Evolutionary conservation across 1,140 invertebrate species (phyloP).

Genomic region (Drosophila kohkoa): DNA sequence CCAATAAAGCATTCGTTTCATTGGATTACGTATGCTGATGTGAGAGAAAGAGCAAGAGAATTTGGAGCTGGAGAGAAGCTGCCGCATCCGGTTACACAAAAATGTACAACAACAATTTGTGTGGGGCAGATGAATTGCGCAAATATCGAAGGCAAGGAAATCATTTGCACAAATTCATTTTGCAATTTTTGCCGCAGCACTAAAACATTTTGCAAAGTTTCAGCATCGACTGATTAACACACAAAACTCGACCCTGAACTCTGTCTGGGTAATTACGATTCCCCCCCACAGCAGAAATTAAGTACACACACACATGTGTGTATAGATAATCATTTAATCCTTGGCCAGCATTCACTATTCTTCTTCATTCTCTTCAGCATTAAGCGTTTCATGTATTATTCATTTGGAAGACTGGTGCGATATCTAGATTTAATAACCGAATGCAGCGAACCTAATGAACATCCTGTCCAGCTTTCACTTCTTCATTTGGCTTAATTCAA

Average conservation of each 20-base stretch:
- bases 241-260: background rate
- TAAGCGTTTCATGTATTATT: constrained; percentile 78
- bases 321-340: constrained; percentile 80
- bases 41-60: background rate
- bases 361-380: constrained; percentile 10
- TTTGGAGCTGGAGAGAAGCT: background rate
- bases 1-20: constrained; percentile 83
- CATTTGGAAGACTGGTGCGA: constrained; percentile 43
- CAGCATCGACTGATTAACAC: constrained; percentile 37
- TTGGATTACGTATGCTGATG: constrained; percentile 82
- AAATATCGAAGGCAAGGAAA: constrained; percentile 33
- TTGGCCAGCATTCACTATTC: constrained; percentile 35
- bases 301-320: background rate
- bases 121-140: constrained; percentile 57
- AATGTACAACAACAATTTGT: constrained; percentile 60
- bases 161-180: constrained; percentile 48
- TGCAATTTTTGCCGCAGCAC: constrained; percentile 24
- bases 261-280: constrained; percentile 49
- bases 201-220: constrained; percentile 54
- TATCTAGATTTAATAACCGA: constrained; percentile 78
- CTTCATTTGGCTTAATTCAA: constrained; percentile 64
- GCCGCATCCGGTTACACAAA: constrained; percentile 67
- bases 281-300: background rate
- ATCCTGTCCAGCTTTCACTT: constrained; percentile 60
- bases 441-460: constrained; percentile 80